Base-by-base conservation (phyloP, 2,797 vertebrate genomes). In the Psittacula derbiana region DNA sequence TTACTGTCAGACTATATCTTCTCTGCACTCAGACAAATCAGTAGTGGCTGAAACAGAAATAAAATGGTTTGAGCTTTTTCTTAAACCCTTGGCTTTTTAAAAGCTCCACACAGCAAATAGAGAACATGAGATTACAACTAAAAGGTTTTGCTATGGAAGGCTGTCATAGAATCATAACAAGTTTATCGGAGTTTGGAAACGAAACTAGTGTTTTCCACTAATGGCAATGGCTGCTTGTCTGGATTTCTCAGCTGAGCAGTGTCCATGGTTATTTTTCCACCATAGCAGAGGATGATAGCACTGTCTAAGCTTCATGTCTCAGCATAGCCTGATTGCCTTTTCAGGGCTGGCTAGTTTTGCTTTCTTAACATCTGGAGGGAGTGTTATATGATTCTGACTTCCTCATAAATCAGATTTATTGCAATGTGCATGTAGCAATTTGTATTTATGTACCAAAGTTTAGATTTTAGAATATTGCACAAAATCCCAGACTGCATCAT, bases 331-430 rank as follows among this genome's bases (percentile, higher is more conserved):
- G 87, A 90, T 84, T 93, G 69, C 87, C 62, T 94, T 95, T 92
- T 92, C 93, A 96, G 91, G 73, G 64, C 55, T 88, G 80, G 57
- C 49, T 84, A 76, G 65, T 71, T 87, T 92, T 86, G 25, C 43
- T 80, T 92, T 91, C 72, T 80, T 91, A 92, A 91, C 92, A 94
- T 93, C 87, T 96, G 93, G 80, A 91, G 80, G 41, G 70, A 88
- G n/a, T 44, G 40, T 86, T 85, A 73, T 52, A 81, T 75, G 89
- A 75, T 38, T 69, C 24, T 1, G 6, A 12, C 69, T 96, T 75
- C 75, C 88, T 21, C n/a, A 79, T 55, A 88, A 93, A 93, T 86
- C 80, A 92, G 27, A 82, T 91, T 75, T 86, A 91, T 88, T 88
- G 50, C 73, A 79, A 55, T 12, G 25, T 66, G 30, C 58, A 41